phyloP scores from a whole-genome alignment of 2,888 invertebrate genomes.

The Anticlea derivata region DNA sequence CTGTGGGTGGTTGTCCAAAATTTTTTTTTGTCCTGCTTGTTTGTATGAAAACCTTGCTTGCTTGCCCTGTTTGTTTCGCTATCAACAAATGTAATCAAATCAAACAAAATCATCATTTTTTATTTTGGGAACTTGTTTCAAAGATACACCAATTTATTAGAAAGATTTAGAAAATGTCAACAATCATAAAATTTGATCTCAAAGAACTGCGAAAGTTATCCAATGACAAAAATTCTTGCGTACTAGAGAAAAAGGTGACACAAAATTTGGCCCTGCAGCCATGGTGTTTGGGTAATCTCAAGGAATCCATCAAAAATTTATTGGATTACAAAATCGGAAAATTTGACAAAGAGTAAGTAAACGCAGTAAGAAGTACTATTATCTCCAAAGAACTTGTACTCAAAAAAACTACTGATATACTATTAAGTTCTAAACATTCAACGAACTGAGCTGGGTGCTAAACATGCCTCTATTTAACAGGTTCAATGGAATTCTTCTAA shows the following conservation, averaged over 20 bases:
- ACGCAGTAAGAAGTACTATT: not conserved
- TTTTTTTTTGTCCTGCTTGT: no score
- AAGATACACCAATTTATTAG: conserved; percentile 13
- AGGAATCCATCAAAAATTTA: conserved; percentile 83
- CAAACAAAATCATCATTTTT: not conserved
- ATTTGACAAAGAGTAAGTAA: conserved; percentile 85
- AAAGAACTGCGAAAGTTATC: conserved; percentile 81
- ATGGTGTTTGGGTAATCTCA: conserved; percentile 84
- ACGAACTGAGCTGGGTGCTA: no score
- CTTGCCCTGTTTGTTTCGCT: not conserved
- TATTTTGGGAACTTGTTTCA: conserved; percentile 10
- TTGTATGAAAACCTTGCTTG: no score
- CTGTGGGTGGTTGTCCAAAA: no score
- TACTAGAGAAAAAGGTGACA: conserved; percentile 79
- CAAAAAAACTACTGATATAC: no score
- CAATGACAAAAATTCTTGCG: conserved; percentile 83
- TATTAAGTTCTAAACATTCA: no score
- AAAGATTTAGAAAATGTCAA: conserved; percentile 72
- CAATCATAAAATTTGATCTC: conserved; percentile 78
- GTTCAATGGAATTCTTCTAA: conserved; percentile 86
- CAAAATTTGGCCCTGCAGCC: conserved; percentile 86
- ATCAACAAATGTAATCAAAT: not conserved
- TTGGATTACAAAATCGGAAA: conserved; percentile 84
- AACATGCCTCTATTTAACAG: conserved; percentile 76
- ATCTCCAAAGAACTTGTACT: not conserved